Conservation (phyloP, 2,888 invertebrate species). For the Eilema sororculum region DNA sequence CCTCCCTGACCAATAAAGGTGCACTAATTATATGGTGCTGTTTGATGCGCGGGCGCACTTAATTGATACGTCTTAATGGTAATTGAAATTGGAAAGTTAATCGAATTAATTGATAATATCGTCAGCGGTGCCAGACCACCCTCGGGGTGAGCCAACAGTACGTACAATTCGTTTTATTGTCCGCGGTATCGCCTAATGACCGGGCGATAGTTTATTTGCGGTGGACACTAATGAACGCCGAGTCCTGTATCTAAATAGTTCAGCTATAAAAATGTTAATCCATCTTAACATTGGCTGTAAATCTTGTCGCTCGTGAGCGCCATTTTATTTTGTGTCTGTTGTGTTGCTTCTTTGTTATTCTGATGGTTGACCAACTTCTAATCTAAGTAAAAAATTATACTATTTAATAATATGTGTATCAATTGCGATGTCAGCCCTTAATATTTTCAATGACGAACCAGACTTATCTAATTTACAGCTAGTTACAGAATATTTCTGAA, state of each 20-base stretch:
- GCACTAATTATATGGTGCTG: slow-evolving; percentile 10
- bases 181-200: background rate
- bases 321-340: background rate
- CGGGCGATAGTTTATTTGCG: background rate
- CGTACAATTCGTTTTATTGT: background rate
- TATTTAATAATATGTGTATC: too few species aligned
- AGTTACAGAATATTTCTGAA: background rate
- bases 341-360: background rate
- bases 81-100: slow-evolving; percentile 19
- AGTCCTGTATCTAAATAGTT: slow-evolving; percentile 1
- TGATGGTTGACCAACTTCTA: too few species aligned
- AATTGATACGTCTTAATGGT: slow-evolving; percentile 21
- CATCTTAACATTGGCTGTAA: too few species aligned
- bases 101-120: slow-evolving; percentile 21
- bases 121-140: background rate
- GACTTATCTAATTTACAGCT: background rate
- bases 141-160: background rate
- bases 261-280: slow-evolving; percentile 1
- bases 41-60: slow-evolving; percentile 14
- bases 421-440: too few species aligned
- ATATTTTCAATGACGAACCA: too few species aligned
- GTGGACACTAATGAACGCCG: background rate
- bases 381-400: too few species aligned
- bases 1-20: slow-evolving; percentile 3
- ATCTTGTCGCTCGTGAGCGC: background rate